A percentile compares a stretch with the other conserved stretches of the same genome.
Evolutionary conservation across 2,113 vertebrate genomes (phyloP).

Genomic region (Thymallus thymallus): DNA sequence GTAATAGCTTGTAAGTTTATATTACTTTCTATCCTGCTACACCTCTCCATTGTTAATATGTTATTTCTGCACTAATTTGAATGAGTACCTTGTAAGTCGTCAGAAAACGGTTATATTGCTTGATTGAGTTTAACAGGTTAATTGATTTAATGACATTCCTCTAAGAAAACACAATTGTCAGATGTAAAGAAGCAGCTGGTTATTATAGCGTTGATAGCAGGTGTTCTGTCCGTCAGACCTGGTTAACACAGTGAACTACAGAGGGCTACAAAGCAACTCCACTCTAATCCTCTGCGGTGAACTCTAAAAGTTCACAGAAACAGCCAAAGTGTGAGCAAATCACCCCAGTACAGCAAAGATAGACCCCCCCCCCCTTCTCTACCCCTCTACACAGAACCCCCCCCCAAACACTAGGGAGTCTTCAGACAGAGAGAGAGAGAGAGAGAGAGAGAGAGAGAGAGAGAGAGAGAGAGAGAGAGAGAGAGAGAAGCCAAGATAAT

Average conservation of each 20-base stretch:
- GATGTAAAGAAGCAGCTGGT: conserved; percentile 2
- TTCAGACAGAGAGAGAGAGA: conserved; percentile 1
- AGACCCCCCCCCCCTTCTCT: conserved; percentile 29
- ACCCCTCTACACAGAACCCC: conserved; percentile 24
- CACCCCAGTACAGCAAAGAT: conserved; percentile 11
- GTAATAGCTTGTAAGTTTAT: background rate
- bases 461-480: too few relatives aligned
- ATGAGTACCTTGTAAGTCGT: background rate
- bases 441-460: too few relatives aligned
- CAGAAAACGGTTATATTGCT: background rate
- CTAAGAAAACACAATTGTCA: background rate
- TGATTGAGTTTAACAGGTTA: conserved; percentile 10
- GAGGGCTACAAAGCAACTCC: conserved; percentile 9
- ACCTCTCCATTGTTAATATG: background rate
- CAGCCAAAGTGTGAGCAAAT: conserved; percentile 30
- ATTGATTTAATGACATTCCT: conserved; percentile 7
- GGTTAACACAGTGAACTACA: background rate
- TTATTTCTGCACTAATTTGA: background rate
- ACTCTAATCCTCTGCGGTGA: background rate
- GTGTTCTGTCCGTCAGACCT: background rate
- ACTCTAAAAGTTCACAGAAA: conserved; percentile 24
- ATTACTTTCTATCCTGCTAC: background rate
- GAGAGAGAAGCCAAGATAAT: conserved; percentile 59
- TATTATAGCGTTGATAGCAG: conserved; percentile 7
- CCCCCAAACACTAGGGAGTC: background rate